A percentile compares a stretch with the other conserved stretches of the same genome.
These are phyloP conservation scores for Chrysomallon squamiferum DNA, from an alignment of 1,140 invertebrate species.

Conservation along the genomic window DNA sequence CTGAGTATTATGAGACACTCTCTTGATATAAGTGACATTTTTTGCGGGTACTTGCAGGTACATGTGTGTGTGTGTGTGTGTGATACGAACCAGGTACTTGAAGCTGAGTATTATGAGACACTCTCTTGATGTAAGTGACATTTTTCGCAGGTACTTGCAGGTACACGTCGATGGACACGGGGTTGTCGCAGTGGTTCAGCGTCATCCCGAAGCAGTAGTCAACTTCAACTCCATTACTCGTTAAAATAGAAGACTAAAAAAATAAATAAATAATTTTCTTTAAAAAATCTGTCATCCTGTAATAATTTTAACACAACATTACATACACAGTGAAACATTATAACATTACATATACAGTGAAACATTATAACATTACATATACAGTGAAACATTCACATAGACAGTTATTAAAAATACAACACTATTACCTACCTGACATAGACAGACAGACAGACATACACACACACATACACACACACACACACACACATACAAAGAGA, in stretches of 20 bases:
- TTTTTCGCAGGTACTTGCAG: constrained; percentile 13
- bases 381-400: too few species aligned
- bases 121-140: constrained; percentile 2
- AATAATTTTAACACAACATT: neutral
- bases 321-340: neutral
- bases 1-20: constrained; percentile 7
- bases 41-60: constrained; percentile 19
- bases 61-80: constrained; percentile 1
- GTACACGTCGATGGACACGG: constrained; percentile 21
- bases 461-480: too few species aligned
- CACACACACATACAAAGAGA: too few species aligned
- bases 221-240: constrained; percentile 10
- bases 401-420: too few species aligned
- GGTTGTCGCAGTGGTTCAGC: constrained; percentile 22
- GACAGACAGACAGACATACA: too few species aligned
- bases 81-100: constrained; percentile 7
- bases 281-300: neutral
- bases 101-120: constrained; percentile 9
- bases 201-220: constrained; percentile 25
- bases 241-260: neutral
- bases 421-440: too few species aligned
- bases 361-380: neutral
- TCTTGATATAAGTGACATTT: neutral
- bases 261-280: neutral
- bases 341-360: neutral